Percentiles rank a stretch among this genome's conserved stretches.
Evolutionary conservation across 2,888 invertebrate species (phyloP).

Genomic region (Orthonevra nobilis): DNA sequence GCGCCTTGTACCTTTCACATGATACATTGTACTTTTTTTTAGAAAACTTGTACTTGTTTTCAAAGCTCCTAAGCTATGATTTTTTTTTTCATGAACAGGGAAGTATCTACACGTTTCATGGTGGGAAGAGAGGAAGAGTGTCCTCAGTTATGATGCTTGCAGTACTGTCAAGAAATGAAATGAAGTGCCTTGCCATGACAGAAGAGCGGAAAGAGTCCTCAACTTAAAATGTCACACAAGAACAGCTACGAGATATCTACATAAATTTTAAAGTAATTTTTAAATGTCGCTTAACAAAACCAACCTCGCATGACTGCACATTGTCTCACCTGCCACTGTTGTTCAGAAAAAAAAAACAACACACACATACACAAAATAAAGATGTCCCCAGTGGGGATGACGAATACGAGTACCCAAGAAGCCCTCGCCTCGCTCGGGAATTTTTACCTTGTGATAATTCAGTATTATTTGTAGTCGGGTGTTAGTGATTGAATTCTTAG

Average conservation of each 20-base stretch:
- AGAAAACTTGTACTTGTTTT: too few species aligned
- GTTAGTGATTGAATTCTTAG: constrained; percentile 62
- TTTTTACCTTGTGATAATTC: too few species aligned
- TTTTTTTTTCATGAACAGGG: too few species aligned
- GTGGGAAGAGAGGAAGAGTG: neutral
- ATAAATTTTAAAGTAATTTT: constrained; percentile 32
- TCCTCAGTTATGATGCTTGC: constrained; percentile 2
- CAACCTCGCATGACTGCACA: constrained; percentile 20
- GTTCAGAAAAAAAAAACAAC: neutral
- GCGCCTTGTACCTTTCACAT: too few species aligned
- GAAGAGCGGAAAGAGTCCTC: constrained; percentile 34
- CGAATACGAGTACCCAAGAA: neutral
- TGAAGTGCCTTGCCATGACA: constrained; percentile 44
- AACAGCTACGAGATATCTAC: constrained; percentile 9
- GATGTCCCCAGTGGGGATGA: neutral
- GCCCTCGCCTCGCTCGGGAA: too few species aligned
- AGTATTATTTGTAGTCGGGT: constrained; percentile 37
- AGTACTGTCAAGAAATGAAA: constrained; percentile 47
- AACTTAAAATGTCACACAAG: constrained; percentile 47
- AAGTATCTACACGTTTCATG: too few species aligned
- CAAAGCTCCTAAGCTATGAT: too few species aligned
- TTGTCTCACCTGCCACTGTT: constrained; percentile 45
- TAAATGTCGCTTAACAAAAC: constrained; percentile 30
- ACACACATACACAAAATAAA: too few species aligned
- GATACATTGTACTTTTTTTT: too few species aligned